Evolutionary conservation across 2,888 invertebrate genomes (phyloP), one percentile per base, ranked within the genome.

Genomic region (Pherbina coryleti): DNA sequence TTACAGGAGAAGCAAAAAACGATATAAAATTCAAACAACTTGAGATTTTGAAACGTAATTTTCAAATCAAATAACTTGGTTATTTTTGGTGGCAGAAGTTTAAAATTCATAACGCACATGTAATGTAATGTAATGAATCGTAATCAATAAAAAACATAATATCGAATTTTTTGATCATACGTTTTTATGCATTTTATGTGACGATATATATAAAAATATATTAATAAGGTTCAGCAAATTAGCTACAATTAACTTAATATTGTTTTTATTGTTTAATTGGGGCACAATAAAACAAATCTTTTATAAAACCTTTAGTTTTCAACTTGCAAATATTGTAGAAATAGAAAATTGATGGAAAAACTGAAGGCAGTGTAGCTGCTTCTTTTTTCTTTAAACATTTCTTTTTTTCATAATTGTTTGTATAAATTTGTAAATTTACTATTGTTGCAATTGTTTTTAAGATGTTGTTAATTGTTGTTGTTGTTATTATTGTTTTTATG

Each of bases 301-400:
- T 49, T 69, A 22, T 69, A 22, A 34, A 25, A 51, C 14, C 28
- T 22, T 28, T 51, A 7, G 22, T 28, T 22, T 44, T n/a, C 4
- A 34, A 44, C 37, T 67, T 67, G 67, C 44, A 67, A 37, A 44
- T 67, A 22, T 19, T 66, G 66, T 66, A 37, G 44, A 31, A 31
- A n/a, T 8, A 22, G n/a, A 22, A 66, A 31, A 31, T 9, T 28
- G 37, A n/a, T 71, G n/a, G 17, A 62, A 51, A 34, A 75, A 75
- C 75, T 66, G 75, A 66, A 19, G 75, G 75, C 75, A 75, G 75
- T 75, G 67, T 37, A 53, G 74, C 62, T 74, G 64, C 64, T 51
- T 28, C 64, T 62, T 74, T 51, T 49, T 11, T 5, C 14, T 22
- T 44, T 17, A 25, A 22, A 17, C 31, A 60, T 37, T 57, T 37